Conservation (phyloP, 2,888 invertebrate genomes). For the Xylota segnis region DNA sequence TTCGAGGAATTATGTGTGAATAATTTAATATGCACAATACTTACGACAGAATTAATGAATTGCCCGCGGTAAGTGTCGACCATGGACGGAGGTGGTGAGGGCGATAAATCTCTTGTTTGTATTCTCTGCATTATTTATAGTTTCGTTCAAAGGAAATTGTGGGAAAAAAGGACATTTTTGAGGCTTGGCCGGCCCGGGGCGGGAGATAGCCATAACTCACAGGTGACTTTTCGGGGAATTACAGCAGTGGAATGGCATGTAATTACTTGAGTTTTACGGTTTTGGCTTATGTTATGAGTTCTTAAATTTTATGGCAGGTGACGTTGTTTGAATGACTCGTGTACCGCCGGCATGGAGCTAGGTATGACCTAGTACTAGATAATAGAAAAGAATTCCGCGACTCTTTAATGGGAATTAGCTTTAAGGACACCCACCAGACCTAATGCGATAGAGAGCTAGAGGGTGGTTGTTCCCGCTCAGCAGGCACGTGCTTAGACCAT, state of each 20-base stretch:
- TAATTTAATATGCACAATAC: conserved; percentile 2
- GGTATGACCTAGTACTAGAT: too few relatives aligned
- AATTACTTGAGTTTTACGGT: not conserved
- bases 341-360: too few relatives aligned
- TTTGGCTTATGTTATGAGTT: not conserved
- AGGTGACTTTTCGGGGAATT: not conserved
- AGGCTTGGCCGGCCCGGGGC: not conserved
- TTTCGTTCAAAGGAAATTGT: not conserved
- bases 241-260: not conserved
- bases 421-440: too few relatives aligned
- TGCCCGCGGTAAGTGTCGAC: not conserved
- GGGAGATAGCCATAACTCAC: not conserved
- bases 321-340: too few relatives aligned
- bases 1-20: not conserved
- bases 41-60: conserved; percentile 1
- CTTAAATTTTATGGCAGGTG: not conserved
- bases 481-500: too few relatives aligned
- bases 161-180: not conserved
- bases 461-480: too few relatives aligned
- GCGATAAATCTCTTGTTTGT: not conserved
- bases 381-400: too few relatives aligned
- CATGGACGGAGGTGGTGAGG: not conserved
- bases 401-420: too few relatives aligned
- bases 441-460: too few relatives aligned
- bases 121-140: not conserved